Percentiles rank a stretch among this genome's conserved stretches.
These are phyloP conservation scores for Tinea semifulvella DNA, from an alignment of 2,888 invertebrate species.

Conservation along the genomic window DNA sequence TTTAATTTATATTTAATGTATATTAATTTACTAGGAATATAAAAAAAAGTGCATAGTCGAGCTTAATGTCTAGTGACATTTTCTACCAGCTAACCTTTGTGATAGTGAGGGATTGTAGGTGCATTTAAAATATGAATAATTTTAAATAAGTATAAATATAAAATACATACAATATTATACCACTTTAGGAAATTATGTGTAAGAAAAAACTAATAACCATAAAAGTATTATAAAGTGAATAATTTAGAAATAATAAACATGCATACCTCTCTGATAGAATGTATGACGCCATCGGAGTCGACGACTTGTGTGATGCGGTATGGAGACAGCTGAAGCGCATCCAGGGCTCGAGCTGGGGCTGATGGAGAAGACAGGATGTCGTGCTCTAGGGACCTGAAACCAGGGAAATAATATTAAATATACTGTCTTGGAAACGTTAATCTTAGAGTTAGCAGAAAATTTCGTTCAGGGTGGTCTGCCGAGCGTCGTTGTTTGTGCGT, in stretches of 20 bases:
- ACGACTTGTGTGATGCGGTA: constrained; percentile 78
- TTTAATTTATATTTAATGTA: no score
- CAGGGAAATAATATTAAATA: not conserved
- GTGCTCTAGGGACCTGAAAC: constrained; percentile 67
- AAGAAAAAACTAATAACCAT: no score
- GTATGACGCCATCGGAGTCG: constrained; percentile 77
- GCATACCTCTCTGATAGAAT: constrained; percentile 71
- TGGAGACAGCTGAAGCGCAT: constrained; percentile 73
- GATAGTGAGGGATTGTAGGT: no score
- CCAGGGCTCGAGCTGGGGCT: constrained; percentile 45
- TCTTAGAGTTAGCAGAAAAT: not conserved
- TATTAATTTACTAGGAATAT: no score
- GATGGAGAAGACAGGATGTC: constrained; percentile 64
- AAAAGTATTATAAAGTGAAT: not conserved
- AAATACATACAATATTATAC: no score
- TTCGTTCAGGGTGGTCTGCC: not conserved
- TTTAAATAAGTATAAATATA: no score
- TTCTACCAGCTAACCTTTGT: no score
- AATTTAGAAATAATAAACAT: not conserved
- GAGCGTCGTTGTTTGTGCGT: not conserved
- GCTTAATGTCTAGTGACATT: no score
- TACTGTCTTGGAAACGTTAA: no score
- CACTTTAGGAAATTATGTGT: no score
- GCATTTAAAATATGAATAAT: no score
- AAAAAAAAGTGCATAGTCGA: no score